Base-by-base conservation (phyloP, 2,888 invertebrate species). In the Amphipoea oculea region DNA sequence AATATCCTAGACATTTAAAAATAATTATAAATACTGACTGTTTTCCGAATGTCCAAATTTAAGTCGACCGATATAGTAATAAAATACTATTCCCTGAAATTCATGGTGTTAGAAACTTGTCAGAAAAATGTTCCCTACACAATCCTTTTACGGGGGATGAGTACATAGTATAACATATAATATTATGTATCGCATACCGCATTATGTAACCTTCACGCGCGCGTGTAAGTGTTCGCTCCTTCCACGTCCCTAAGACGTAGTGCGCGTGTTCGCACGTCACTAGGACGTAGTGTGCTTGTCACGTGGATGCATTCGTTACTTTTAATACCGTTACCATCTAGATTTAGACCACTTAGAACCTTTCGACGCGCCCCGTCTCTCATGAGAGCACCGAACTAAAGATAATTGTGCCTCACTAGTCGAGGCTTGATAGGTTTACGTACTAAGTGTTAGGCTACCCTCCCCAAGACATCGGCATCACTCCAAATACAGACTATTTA, bases 61-160 rank as follows among this genome's bases (percentile, higher is more conserved):
- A 17, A 3, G 54, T 57, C 6, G 6, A n/a, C 20, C 45, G 40
- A 40, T 23, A 36, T 45, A 4, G 3, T 51, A 36, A 62, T 4
- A 66, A 76, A 45, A 42, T 7, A 14, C 12, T 6, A 14, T 65
- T 40, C 29, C 1, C 36, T 4, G 5, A 81, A 82, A 54, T 73
- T 40, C 40, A 29, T 29, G n/a, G 4, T 57, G 29, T 42, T 29
- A 7, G 0, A 48, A 29, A 81, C 9, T 40, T 54, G 20, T 62
- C 17, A 29, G 23, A 81, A 48, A 63, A 4, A 2, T 51, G 4
- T 66, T 36, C 5, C 66, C n/a, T 42, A 9, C 65, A 68, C 23
- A 66, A 71, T 62, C 14, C 29, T 72, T 86, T 87, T 89, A 90
- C 91, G 92, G 93, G 88, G 88, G 90, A 91, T 92, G 92, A 92